Evolutionary conservation across 2,888 invertebrate genomes (phyloP).

Genomic region (Disparrhopalites patrizii): DNA sequence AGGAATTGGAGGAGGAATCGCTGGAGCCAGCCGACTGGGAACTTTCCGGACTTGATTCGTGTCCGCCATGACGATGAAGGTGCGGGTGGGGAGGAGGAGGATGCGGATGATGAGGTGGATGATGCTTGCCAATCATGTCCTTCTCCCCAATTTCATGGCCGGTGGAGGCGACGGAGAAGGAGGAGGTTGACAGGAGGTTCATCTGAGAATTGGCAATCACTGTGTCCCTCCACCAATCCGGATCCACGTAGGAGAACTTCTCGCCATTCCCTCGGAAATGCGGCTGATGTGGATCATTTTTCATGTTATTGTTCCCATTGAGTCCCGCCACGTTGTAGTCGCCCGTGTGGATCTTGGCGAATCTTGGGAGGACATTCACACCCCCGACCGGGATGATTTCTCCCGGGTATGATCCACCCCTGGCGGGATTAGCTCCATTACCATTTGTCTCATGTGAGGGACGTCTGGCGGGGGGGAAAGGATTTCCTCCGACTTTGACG

Average conservation of each 20-base stretch:
- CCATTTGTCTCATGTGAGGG: neutral
- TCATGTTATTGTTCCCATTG: neutral
- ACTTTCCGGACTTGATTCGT: neutral
- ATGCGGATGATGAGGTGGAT: neutral
- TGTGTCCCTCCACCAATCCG: constrained; percentile 46
- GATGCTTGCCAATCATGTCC: neutral
- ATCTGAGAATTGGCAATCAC: constrained; percentile 45
- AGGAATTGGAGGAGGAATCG: neutral
- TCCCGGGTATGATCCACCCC: neutral
- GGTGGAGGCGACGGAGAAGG: constrained; percentile 22
- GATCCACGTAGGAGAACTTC: constrained; percentile 45
- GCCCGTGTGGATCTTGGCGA: neutral
- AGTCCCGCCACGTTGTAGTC: neutral
- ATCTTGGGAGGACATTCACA: constrained; percentile 15
- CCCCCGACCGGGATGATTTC: constrained; percentile 10
- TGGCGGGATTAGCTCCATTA: neutral
- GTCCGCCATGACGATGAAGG: neutral
- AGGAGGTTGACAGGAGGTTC: constrained; percentile 36
- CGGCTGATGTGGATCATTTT: neutral
- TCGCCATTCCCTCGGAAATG: constrained; percentile 25
- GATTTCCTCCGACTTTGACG: neutral
- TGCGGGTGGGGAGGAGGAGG: neutral
- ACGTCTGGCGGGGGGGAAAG: neutral
- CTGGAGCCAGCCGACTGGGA: neutral
- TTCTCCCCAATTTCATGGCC: neutral